Evolutionary conservation across 2,888 invertebrate species (phyloP).

Genomic region (Cynaeus angustus): DNA sequence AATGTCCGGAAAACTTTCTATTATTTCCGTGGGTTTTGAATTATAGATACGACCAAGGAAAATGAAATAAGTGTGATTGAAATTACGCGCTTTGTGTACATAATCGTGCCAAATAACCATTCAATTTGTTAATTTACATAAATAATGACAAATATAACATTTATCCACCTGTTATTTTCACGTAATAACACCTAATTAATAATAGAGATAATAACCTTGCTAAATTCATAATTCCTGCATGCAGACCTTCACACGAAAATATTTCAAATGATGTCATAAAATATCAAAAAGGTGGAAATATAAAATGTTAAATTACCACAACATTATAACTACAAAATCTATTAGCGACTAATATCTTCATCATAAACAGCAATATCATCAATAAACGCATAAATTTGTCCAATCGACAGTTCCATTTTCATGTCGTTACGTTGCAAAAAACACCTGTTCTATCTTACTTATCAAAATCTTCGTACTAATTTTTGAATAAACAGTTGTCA

Average conservation of each 20-base stretch:
- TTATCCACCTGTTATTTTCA: conserved; percentile 30
- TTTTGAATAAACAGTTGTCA: conserved; percentile 24
- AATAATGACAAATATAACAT: conserved; percentile 34
- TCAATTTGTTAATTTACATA: conserved; percentile 30
- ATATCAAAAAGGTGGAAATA: conserved; percentile 28
- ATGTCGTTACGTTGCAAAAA: neutral
- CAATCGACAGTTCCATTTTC: neutral
- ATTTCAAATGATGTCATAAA: conserved; percentile 38
- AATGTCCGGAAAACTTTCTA: conserved; percentile 7
- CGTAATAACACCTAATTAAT: conserved; percentile 34
- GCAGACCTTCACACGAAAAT: conserved; percentile 41
- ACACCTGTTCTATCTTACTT: neutral
- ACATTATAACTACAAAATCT: conserved; percentile 19
- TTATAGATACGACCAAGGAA: too few relatives aligned
- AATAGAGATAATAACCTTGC: conserved; percentile 43
- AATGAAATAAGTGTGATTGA: neutral
- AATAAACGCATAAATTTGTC: conserved; percentile 14
- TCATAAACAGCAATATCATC: conserved; percentile 17
- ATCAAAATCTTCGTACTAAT: conserved; percentile 14
- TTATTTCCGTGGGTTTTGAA: too few relatives aligned
- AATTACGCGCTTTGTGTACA: neutral
- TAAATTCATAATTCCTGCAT: conserved; percentile 45
- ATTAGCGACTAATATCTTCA: conserved; percentile 26
- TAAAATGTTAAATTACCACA: conserved; percentile 20
- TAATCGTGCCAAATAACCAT: neutral